Conservation (phyloP, 2,797 vertebrate genomes). For the Notamacropus eugenii region DNA sequence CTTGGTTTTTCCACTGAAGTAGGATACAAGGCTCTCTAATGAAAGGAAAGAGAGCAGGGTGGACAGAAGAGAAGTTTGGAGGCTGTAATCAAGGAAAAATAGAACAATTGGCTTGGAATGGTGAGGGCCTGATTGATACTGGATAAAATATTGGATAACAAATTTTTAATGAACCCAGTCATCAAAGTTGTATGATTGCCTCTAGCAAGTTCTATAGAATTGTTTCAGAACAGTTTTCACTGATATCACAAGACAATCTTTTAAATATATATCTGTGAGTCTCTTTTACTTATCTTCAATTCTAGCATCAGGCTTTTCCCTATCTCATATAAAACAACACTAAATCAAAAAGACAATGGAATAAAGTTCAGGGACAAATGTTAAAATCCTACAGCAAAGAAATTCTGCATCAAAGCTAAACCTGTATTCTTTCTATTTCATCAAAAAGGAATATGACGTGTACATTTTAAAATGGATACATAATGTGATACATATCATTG, state of each 20-base stretch:
- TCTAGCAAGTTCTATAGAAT: neutral
- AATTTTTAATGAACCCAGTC: neutral
- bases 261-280: slow-evolving; percentile 11
- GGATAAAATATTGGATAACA: neutral
- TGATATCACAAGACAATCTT: slow-evolving; percentile 1
- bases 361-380: neutral
- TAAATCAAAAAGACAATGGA: slow-evolving; percentile 5
- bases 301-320: neutral
- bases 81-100: neutral
- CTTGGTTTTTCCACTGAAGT: neutral
- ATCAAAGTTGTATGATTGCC: neutral
- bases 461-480: slow-evolving; percentile 2
- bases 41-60: neutral
- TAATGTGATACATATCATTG: neutral
- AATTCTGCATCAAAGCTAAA: slow-evolving; percentile 24
- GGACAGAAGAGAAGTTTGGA: neutral
- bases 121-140: neutral
- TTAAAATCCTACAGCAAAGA: neutral
- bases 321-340: slow-evolving; percentile 21
- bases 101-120: neutral
- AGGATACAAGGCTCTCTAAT: neutral
- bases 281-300: slow-evolving; percentile 16
- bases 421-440: neutral
- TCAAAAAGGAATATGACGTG: slow-evolving; percentile 6
- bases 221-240: neutral